Conservation (phyloP, 2,113 vertebrate species). For the Grantiella picta region DNA sequence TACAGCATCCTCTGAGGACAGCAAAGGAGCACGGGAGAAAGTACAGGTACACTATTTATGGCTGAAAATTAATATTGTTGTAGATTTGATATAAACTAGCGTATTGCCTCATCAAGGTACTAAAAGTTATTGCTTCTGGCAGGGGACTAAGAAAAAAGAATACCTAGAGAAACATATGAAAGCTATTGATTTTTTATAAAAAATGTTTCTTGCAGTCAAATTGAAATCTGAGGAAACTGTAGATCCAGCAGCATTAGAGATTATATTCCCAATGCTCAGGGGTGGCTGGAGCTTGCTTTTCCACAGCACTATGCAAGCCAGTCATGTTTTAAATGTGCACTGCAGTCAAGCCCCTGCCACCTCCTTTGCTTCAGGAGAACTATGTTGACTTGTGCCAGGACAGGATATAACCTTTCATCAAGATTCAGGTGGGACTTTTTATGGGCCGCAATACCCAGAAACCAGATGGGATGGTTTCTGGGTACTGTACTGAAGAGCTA, state of each 20-base stretch:
- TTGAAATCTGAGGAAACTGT: neutral
- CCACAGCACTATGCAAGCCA: neutral
- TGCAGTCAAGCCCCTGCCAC: neutral
- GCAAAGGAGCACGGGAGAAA: neutral
- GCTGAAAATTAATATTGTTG: constrained; percentile 6
- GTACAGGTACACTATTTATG: neutral
- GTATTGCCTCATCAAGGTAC: neutral
- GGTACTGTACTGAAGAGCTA: neutral
- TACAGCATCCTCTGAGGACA: neutral
- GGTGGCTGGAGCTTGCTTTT: neutral
- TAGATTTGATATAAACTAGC: constrained; percentile 23
- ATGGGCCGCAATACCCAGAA: neutral
- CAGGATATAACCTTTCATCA: neutral
- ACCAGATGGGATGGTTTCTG: neutral
- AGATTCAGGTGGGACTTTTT: neutral
- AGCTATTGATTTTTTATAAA: neutral
- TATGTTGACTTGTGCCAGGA: neutral
- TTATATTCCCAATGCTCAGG: neutral
- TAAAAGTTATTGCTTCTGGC: constrained; percentile 10
- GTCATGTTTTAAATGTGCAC: neutral
- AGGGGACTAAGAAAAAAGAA: neutral
- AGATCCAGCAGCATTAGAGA: neutral
- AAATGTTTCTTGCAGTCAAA: neutral
- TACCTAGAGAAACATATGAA: neutral
- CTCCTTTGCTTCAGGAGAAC: neutral